phyloP scores from a whole-genome alignment of 2,113 vertebrate genomes.

The Alosa alosa region DNA sequence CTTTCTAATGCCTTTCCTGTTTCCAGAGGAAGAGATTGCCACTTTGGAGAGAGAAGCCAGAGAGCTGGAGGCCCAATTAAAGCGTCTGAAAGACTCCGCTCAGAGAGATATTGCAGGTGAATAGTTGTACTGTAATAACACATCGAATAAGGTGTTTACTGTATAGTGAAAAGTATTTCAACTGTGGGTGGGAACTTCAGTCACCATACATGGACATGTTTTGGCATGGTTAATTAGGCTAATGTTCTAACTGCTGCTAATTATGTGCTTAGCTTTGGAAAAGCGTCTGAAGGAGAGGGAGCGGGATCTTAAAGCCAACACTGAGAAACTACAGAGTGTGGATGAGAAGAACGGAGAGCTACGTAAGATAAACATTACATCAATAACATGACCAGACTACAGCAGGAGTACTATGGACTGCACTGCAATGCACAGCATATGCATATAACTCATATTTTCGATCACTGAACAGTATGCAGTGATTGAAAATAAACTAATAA shows the following conservation, averaged over 20 bases:
- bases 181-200: neutral
- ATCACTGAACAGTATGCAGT: neutral
- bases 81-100: neutral
- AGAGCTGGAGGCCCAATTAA: neutral
- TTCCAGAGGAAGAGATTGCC: neutral
- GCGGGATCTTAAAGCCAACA: conserved; percentile 43
- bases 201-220: neutral
- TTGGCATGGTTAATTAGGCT: no score
- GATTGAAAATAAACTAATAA: neutral
- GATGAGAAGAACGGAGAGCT: conserved; percentile 19
- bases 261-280: conserved; percentile 39
- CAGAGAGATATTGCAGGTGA: neutral
- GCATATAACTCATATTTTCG: no score
- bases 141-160: no score
- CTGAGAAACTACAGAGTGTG: conserved; percentile 19
- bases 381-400: neutral
- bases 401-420: neutral
- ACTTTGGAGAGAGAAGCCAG: neutral
- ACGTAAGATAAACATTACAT: conserved; percentile 29
- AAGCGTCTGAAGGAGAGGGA: conserved; percentile 24
- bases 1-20: neutral
- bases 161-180: no score
- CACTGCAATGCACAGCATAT: no score
- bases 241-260: neutral
- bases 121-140: no score